Evolutionary conservation across 2,888 invertebrate genomes (phyloP), one percentile per base, ranked within the genome.

Genomic region (Drosophila tanythrix): DNA sequence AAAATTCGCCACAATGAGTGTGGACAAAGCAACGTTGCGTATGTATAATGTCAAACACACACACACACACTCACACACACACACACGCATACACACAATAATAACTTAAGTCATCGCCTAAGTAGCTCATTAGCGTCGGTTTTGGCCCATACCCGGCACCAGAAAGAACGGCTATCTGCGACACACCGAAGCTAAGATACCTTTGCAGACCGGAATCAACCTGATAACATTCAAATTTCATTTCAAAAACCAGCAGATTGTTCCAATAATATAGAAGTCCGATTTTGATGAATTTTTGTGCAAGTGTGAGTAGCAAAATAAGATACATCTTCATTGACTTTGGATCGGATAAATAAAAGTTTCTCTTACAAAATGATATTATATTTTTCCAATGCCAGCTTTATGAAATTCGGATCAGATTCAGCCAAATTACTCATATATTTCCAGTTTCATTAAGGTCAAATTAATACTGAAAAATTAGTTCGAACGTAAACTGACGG

Each of bases 41-140:
- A 78, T 89, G 81, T 78, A 86, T 86, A 70, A 86, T 85, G 65
- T 77, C 69, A 70, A 72, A 77, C 67, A 70, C 72, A 67, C 52
- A 56, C 62, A 25, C 57, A 57, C 46, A 13, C 35, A 46, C 21
- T 48, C 31, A 33, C 33, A 56, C n/a, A 43, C 38, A 63, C 25
- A 38, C 51, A n/a, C 60, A 62, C 46, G 7, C 53, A 6, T 48
- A 35, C 73, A 62, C 70, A 72, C 65, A 76, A 83, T 85, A 88
- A 88, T 83, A 83, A 77, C 88, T 87, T 82, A 84, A 87, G 87
- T 82, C 87, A 74, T 78, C 65, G 83, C 76, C 81, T 82, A 88
- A 88, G 89, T 83, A 88, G 88, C 87, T 88, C 89, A 88, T 88
- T 88, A 88, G 85, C 76, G 88, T 83, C 85, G 66, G 63, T 77